Evolutionary conservation across 1,140 invertebrate species (phyloP).

Genomic region (Druon quercuslanigerum): DNA sequence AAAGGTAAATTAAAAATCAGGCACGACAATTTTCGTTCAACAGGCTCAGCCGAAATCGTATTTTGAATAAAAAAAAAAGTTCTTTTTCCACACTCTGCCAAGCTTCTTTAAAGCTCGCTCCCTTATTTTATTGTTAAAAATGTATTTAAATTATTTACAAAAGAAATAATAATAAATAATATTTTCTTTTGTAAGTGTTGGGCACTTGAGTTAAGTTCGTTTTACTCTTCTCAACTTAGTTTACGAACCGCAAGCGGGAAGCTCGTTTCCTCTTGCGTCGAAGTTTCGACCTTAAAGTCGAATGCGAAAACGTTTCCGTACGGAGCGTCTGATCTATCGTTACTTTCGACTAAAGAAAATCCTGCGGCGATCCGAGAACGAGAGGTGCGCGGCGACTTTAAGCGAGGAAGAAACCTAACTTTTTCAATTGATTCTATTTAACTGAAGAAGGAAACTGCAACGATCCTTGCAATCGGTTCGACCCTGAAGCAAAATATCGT

Average conservation of each 20-base stretch:
- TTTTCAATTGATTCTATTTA: conserved; percentile 28
- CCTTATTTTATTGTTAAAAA: too few species aligned
- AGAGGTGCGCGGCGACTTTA: not conserved
- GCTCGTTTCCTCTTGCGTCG: conserved; percentile 17
- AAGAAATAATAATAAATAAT: too few species aligned
- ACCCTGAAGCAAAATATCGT: conserved; percentile 24
- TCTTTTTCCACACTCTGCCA: too few species aligned
- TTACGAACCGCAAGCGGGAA: conserved; percentile 5
- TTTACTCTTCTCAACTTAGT: not conserved
- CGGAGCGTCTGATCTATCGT: conserved; percentile 10
- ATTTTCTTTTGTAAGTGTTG: too few species aligned
- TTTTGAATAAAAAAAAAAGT: too few species aligned
- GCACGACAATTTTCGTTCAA: too few species aligned
- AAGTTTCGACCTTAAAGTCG: conserved; percentile 26
- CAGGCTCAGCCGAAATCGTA: too few species aligned
- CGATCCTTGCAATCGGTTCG: conserved; percentile 16
- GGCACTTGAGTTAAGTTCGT: too few species aligned
- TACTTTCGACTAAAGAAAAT: conserved; percentile 20
- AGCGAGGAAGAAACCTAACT: conserved; percentile 11
- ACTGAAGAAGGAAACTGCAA: conserved; percentile 26
- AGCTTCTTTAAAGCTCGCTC: too few species aligned
- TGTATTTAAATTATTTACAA: too few species aligned
- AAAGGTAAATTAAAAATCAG: too few species aligned
- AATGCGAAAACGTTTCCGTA: not conserved
- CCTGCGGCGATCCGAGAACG: conserved; percentile 18